Evolutionary conservation across 2,797 vertebrate species (phyloP), one percentile per base, ranked within the genome.

Genomic region (Myotis pilosus): DNA sequence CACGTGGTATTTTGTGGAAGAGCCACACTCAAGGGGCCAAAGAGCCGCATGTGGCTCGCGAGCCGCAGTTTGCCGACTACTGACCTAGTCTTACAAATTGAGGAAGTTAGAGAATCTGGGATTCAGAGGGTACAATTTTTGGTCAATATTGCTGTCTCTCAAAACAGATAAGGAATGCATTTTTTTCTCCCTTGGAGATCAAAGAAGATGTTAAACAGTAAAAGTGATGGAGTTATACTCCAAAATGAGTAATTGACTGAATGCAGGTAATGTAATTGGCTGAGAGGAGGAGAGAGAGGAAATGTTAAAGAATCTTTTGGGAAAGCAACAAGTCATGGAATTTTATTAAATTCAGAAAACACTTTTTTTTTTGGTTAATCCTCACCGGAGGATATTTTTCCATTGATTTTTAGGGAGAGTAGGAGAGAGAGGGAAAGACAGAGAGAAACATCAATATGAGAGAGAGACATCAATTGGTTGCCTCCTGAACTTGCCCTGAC

Each of bases 151-250:
- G 44, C 16, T 28, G 51, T 78, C 44, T 83, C 62, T 82, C 51
- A 33, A 74, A 36, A 78, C 62, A 69, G 7, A 64, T 80, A 71
- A 75, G 36, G 15, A 62, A 82, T 87, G n/a, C n/a, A 78, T 95
- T 92, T 38, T 9, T n/a, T 55, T 85, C 36, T 81, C 15, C n/a
- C 2, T 22, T 88, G 53, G 74, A 85, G 57, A 53, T 85, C 71
- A 94, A 69, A 95, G 68, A 82, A 60, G 75, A 57, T 66, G n/a
- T 25, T 92, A 15, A 82, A 71, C 38, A 83, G n/a, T 57, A 36
- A 44, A 66, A 78, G 10, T 10, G 33, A n/a, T 79, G 28, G 44
- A 8, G 22, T 89, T 82, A 60, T 53, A 81, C 25, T 1, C 75
- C 36, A 36, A 47, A 62, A 53, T 22, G 38, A 85, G 60, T 41